Base-by-base conservation (phyloP, 2,113 vertebrate species). In the Athene cunicularia region DNA sequence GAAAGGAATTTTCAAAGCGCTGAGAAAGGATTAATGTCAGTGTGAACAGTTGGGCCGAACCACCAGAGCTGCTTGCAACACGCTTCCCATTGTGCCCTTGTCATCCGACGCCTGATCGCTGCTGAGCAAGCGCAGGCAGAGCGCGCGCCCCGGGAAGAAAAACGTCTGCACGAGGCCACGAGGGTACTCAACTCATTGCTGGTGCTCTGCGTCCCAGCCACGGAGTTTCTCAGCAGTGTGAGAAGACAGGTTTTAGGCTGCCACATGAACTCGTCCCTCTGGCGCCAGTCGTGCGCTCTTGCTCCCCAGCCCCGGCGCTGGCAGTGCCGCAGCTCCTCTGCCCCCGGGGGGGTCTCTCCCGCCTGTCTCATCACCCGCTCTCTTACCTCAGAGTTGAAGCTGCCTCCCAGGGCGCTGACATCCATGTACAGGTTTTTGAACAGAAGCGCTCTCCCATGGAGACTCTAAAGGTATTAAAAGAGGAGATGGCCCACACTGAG, bases 361-460 rank as follows among this genome's bases (percentile, higher is more conserved):
- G 87, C 74, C 59, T 22, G 1, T 5, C 60, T 39, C 55, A 5
- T 3, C 45, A 5, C 26, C 14, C 26, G 0, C 12, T 5, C 0
- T 53, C 97, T 79, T 95, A 99, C 99, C 99, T 99, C 99, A 7
- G 98, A 99, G 18, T 98, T 98, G 19, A 99, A 98, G 89, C 98
- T 97, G 53, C 95, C 98, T 77, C 98, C 98, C 50, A 99, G 97
- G 6, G 94, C 93, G 5, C 98, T 98, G 26, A 99, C 43, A 73
- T 99, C 98, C 81, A 99, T 63, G 47, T 99, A 98, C 66, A 99
- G 88, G 37, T 99, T 99, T 95, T 98, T 98, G 35, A 99, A 87
- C 33, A 99, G 96, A 2, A 96, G 75, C 6, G 97, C 86, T 32
- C 98, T 96, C 43, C 96, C 98, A 9, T 0, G 52, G 28, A 93